Evolutionary conservation across 1,140 invertebrate genomes (phyloP), one percentile per base, ranked within the genome.

Genomic region (Rhysida immarginata): DNA sequence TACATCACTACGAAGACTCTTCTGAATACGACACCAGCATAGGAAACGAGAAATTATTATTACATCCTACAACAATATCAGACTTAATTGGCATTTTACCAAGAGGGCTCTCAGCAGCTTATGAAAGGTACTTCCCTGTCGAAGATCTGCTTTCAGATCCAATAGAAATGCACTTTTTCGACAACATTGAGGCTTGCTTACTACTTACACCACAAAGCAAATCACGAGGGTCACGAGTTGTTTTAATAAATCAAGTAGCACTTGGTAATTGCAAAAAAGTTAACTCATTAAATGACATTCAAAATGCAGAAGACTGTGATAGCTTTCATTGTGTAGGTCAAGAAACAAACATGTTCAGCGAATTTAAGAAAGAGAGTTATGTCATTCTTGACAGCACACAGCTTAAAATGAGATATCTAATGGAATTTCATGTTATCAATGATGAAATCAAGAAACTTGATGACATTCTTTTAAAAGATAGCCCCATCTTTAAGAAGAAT

Each of bases 31-130:
- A n/a, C n/a, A n/a, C n/a, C n/a, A n/a, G n/a, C n/a, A 41, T 41
- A 41, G 13, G 49, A 26, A 61, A 61, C 46, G 61, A 60, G 29
- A 25, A 55, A 26, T 44, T 66, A 1, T 55, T 71, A 2, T 69
- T 66, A 50, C 70, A 71, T 61, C 60, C 65, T 8, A 66, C 68
- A 8, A 63, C 58, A 54, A 58, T 59, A 5, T 56, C 66, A 20
- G 69, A 70, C 51, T 66, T 66, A 64, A 61, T 70, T 26, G 69
- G 70, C 44, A 70, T 71, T 42, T 54, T 71, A 8, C 70, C 70
- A 16, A 65, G 70, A 62, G 69, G 69, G 14, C 55, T 71, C 5
- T 52, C 69, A 23, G 43, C 68, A 57, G 68, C 69, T 21, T 67
- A 68, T 50, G 60, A 66, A n/a, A 52, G 53, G 55, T 1, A 57